Percentiles rank a stretch among this genome's conserved stretches.
phyloP scores from a whole-genome alignment of 2,888 invertebrate genomes.

The Ischnus inquisitorius region DNA sequence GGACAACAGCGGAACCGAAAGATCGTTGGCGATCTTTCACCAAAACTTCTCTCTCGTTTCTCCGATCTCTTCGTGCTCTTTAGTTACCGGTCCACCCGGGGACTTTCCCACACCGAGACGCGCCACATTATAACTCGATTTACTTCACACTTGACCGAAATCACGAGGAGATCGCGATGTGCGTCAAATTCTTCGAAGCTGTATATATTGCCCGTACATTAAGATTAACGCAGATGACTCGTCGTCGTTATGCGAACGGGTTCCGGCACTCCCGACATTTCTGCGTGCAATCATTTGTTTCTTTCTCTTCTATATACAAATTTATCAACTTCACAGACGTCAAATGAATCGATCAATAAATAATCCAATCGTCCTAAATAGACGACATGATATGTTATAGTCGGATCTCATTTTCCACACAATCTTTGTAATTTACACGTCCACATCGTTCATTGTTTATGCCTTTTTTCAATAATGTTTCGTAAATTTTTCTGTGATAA shows the following conservation, averaged over 20 bases:
- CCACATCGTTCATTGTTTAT: not conserved
- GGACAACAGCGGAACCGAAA: slow-evolving; percentile 16
- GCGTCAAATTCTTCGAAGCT: slow-evolving; percentile 40
- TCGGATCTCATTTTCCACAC: no score
- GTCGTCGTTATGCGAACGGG: not conserved
- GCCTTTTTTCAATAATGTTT: not conserved
- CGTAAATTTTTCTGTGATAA: not conserved
- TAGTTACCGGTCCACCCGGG: not conserved
- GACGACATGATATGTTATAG: no score
- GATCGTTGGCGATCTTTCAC: slow-evolving; percentile 8
- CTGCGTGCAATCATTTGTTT: slow-evolving; percentile 15
- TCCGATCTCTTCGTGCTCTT: slow-evolving; percentile 15
- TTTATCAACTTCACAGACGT: not conserved
- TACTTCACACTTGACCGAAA: slow-evolving; percentile 48
- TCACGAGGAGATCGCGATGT: slow-evolving; percentile 40
- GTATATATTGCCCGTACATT: not conserved
- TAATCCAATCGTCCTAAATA: not conserved
- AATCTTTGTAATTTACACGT: not conserved
- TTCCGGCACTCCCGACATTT: slow-evolving; percentile 21
- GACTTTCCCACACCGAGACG: slow-evolving; percentile 37
- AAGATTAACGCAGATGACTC: not conserved
- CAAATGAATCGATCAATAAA: not conserved
- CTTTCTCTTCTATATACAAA: not conserved
- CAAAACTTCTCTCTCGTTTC: slow-evolving; percentile 47
- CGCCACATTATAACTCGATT: slow-evolving; percentile 60